phyloP scores from a whole-genome alignment of 35 echinoderm and acorn worm genomes.

The Stichopus chloronotus region DNA sequence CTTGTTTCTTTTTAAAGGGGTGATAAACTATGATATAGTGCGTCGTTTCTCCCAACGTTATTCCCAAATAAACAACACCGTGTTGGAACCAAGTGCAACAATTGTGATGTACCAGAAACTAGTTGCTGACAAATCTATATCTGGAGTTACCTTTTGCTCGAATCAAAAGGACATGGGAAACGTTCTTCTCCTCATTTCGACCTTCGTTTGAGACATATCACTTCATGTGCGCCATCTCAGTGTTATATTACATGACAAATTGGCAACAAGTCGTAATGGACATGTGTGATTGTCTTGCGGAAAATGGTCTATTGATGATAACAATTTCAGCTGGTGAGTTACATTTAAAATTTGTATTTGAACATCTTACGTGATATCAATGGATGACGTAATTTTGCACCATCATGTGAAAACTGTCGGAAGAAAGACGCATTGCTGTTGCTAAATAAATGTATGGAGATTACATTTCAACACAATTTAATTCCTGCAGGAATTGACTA shows the following conservation, averaged over 20 bases:
- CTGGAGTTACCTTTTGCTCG: not conserved
- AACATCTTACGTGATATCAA: too few relatives aligned
- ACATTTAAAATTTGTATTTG: too few relatives aligned
- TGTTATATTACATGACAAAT: conserved; percentile 26
- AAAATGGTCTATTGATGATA: not conserved
- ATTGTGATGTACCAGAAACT: not conserved
- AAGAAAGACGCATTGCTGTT: too few relatives aligned
- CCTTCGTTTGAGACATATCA: not conserved
- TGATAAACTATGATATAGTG: not conserved
- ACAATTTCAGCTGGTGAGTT: not conserved
- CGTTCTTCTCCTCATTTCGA: not conserved
- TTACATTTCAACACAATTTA: too few relatives aligned
- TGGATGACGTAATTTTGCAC: too few relatives aligned
- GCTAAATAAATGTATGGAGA: too few relatives aligned
- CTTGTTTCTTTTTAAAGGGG: not conserved
- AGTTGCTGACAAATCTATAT: not conserved
- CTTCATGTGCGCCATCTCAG: conserved; percentile 4
- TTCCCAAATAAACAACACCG: not conserved
- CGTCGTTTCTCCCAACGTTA: not conserved
- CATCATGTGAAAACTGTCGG: too few relatives aligned
- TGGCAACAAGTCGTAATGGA: not conserved
- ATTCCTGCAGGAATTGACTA: too few relatives aligned
- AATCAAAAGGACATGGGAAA: not conserved
- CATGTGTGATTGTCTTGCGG: not conserved
- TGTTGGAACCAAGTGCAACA: not conserved